Evolutionary conservation across 2,113 vertebrate species (phyloP), one percentile per base, ranked within the genome.

Genomic region (Limanda limanda): DNA sequence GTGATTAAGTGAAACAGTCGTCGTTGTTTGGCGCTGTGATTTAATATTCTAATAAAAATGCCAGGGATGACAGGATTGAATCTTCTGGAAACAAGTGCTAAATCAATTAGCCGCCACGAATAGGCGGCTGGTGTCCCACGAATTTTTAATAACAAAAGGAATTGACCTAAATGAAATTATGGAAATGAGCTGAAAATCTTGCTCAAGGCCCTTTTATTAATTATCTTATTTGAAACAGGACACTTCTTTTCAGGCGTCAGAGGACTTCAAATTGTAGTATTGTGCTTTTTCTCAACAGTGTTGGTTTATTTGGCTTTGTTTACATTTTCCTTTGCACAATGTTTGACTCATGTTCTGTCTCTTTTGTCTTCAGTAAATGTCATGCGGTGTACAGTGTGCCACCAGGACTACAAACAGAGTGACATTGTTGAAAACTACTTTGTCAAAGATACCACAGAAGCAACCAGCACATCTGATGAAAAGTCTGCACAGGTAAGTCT

Each of bases 401-500:
- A 95, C 91, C 97, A 99, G 70, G 98, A 99, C 88, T 99, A 96
- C 95, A 97, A 97, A 55, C 97, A 99, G 91, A 98, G 95, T 47
- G 98, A 99, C 77, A 96, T 99, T 71, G 96, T 99, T 81, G 97
- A 99, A 92, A 99, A 99, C 92, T 98, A 99, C 91, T 99, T 99
- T 81, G 97, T 99, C 66, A 99, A 98, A 93, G 98, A 99, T 86
- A 96, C 96, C 0, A 95, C 97, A 1, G 98, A 99, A 82, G 85
- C 91, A 4, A 95, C 95, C 12, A 97, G 92, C 91, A 95, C 96
- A 60, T 96, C 96, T 0, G 95, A 96, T 68, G 97, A 99, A 90
- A 99, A 98, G 66, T 94, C 97, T 35, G 95, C 96, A 61, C 97
- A 99, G 97, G 98, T 99, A 92, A 12, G 79, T 79, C 14, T 31